A percentile compares a stretch with the other conserved stretches of the same genome.
These are phyloP conservation scores for Remorina albescens DNA, from an alignment of 2,797 vertebrate species.

Conservation along the genomic window DNA sequence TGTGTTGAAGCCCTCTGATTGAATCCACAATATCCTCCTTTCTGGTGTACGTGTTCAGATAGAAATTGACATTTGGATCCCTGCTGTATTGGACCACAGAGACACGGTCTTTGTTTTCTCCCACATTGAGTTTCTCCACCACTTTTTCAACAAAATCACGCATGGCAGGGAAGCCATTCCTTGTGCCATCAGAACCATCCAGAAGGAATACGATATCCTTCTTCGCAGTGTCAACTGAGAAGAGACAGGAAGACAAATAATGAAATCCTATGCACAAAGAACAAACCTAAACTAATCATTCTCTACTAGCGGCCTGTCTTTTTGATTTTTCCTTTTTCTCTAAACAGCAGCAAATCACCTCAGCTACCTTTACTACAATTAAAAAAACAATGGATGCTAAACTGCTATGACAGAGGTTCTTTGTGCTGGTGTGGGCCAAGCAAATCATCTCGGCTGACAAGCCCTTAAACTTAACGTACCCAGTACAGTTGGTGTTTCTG, in stretches of 20 bases:
- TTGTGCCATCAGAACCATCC: no score
- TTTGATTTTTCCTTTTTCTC: no score
- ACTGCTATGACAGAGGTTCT: neutral
- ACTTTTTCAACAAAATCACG: no score
- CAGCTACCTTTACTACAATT: no score
- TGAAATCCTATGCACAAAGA: conserved; percentile 47
- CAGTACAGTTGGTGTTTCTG: conserved; percentile 27
- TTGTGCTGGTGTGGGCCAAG: neutral
- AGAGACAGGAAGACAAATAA: conserved; percentile 4
- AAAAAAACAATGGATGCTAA: neutral
- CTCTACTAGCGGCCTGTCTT: no score
- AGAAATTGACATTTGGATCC: conserved; percentile 15
- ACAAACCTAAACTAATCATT: conserved; percentile 62
- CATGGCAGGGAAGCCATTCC: no score
- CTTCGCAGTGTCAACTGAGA: conserved; percentile 46
- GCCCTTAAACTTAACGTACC: conserved; percentile 44
- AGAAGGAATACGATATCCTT: conserved; percentile 84
- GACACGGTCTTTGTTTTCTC: neutral
- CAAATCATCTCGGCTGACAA: neutral
- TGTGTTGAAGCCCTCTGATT: conserved; percentile 60
- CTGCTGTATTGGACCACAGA: neutral
- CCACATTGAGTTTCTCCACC: neutral
- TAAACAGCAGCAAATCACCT: no score
- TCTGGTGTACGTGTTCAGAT: conserved; percentile 1
- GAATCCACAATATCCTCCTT: conserved; percentile 44